Evolutionary conservation across 2,888 invertebrate species (phyloP).

Genomic region (Nephrotoma appendiculata): DNA sequence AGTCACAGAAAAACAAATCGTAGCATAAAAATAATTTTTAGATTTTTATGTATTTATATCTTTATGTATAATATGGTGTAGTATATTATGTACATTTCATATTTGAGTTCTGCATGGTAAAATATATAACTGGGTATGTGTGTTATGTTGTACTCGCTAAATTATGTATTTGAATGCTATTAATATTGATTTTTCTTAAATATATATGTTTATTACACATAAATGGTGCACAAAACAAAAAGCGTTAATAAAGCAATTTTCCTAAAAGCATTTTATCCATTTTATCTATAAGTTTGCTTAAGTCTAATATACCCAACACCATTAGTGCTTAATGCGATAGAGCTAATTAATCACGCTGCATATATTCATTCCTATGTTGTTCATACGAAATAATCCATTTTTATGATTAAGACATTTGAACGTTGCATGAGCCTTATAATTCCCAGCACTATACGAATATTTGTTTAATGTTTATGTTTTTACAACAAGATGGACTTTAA

Average conservation of each 20-base stretch:
- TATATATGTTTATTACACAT: neutral
- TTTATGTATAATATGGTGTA: neutral
- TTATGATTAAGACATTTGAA: neutral
- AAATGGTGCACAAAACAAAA: neutral
- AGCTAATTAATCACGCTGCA: neutral
- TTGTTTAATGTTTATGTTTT: neutral
- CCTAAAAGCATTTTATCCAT: neutral
- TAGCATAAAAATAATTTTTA: neutral
- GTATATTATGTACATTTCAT: neutral
- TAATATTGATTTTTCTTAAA: neutral
- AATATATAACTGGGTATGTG: no score
- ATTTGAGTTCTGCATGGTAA: neutral
- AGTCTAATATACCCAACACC: neutral
- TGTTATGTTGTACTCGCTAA: neutral
- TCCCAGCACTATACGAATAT: no score
- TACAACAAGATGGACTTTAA: no score
- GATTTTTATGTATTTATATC: neutral
- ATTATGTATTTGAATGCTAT: neutral
- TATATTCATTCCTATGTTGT: neutral
- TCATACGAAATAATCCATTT: neutral
- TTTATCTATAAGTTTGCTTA: neutral
- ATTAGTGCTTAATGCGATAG: neutral
- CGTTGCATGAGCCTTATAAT: neutral
- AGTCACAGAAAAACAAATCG: neutral
- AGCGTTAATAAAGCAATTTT: neutral